Evolutionary conservation across 2,113 vertebrate genomes (phyloP), one percentile per base, ranked within the genome.

Genomic region (Stegastes partitus): DNA sequence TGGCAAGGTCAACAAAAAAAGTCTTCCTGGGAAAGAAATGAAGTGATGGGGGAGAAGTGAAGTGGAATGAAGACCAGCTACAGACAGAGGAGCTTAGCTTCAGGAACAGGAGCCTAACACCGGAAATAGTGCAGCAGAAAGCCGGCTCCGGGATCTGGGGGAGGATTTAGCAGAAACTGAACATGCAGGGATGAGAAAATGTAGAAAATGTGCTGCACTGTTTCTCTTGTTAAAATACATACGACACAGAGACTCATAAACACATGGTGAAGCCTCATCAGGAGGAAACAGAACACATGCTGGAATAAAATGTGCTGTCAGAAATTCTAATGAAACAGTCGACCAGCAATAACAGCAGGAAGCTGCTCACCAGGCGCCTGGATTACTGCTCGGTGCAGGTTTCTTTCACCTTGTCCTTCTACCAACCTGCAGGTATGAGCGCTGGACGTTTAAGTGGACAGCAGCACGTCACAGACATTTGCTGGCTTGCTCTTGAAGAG

Each of bases 111-210:
- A 74, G 84, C 58, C 82, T 81, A 76, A 78, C 57, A 65, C 69
- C 71, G 74, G 82, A 73, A 81, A 81, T 68, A 68, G 65, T 71
- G 61, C 44, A 50, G 39, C 73, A 68, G 55, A 55, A 74, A 67
- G 61, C 26, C 26, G 55, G 69, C 57, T 72, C 69, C 51, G 25
- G 66, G 22, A 81, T 70, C 57, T 75, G 83, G 57, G n/a, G 39
- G 59, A 62, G 62, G 79, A 82, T 81, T 85, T 85, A 62, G 39
- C 31, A 57, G 39, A 55, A 67, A 59, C 18, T 57, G 26, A 31
- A 25, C 42, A 67, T 54, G 65, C 1, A n/a, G n/a, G 64, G 62
- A 83, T 85, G 79, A 82, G 68, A 71, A 88, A 82, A 62, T 28
- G 23, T 56, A 26, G 65, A 66, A 69, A 23, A 45, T 50, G 23